phyloP scores from a whole-genome alignment of 2,797 vertebrate genomes.

The Cetoscarus ocellatus region DNA sequence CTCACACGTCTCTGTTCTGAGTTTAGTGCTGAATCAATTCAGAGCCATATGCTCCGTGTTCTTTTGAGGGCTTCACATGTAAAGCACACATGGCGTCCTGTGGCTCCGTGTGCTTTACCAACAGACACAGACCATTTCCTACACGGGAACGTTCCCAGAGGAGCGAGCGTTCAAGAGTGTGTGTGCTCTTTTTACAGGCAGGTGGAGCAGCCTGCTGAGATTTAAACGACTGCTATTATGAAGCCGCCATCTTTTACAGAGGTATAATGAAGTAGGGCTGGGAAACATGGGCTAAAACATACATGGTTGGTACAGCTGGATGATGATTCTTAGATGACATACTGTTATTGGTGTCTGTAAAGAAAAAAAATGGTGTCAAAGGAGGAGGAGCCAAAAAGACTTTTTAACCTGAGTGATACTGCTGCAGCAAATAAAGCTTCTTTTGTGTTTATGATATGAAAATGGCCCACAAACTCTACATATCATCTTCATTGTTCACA shows the following conservation, averaged over 20 bases:
- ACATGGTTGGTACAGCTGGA: too few relatives aligned
- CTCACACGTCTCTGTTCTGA: constrained; percentile 22
- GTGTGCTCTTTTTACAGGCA: constrained; percentile 53
- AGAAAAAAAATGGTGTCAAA: too few relatives aligned
- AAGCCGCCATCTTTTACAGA: constrained; percentile 3
- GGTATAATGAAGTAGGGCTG: background rate
- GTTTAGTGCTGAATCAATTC: constrained; percentile 21
- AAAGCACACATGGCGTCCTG: constrained; percentile 12
- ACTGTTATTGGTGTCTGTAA: too few relatives aligned
- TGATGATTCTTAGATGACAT: too few relatives aligned
- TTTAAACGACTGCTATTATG: constrained; percentile 31
- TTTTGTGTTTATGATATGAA: too few relatives aligned
- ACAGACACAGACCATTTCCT: constrained; percentile 54
- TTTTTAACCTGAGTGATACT: too few relatives aligned
- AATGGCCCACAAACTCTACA: too few relatives aligned
- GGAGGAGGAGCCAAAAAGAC: too few relatives aligned
- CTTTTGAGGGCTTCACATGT: constrained; percentile 20
- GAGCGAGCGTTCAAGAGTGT: constrained; percentile 15
- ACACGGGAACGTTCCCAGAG: constrained; percentile 22
- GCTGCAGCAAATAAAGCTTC: too few relatives aligned
- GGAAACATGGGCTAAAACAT: too few relatives aligned
- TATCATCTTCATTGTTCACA: too few relatives aligned
- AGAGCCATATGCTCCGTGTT: constrained; percentile 26
- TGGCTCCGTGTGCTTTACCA: constrained; percentile 30
- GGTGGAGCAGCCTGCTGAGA: constrained; percentile 43